Evolutionary conservation across 1,140 invertebrate genomes (phyloP), one percentile per base, ranked within the genome.

Genomic region (Cardiocondyla obscurior): DNA sequence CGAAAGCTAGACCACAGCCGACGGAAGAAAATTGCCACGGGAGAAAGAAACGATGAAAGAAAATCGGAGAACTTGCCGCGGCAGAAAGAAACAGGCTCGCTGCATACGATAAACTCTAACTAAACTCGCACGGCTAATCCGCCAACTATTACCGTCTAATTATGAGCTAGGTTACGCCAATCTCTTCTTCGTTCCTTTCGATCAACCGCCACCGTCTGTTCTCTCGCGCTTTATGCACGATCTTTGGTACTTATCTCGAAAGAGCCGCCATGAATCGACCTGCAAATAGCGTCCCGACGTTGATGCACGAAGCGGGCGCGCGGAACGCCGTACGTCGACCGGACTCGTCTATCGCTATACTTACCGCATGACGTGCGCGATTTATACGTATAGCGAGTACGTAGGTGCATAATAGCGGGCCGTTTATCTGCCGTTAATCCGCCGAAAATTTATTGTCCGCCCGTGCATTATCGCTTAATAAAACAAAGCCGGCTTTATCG

Each of bases 101-200:
- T 82, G 81, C 85, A 88, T 74, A 86, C 86, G 86, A 91, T 88
- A 89, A 91, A 89, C 79, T 88, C 62, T 82, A 88, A 88, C 88
- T 85, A 42, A 10, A 85, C 82, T 84, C 46, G 83, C 64, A 58
- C 57, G 65, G 28, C 58, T 81, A 89, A 88, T 83, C 83, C 82
- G 86, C 79, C 84, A 86, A 91, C 84, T 65, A 81, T 90, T 91
- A 87, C 88, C 88, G 88, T 79, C 83, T 90, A 90, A 90, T 91
- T 91, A 89, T 82, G 73, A 81, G 22, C 39, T 65, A 36, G 64
- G 58, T 85, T 86, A 90, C 88, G 72, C 83, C 39, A 55, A 58
- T 22, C 84, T 65, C 46, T 51, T 19, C 30, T 12, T 51, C 33
- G 36, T 16, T n/a, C 46, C 10, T 83, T 73, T 65, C 58, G 58